Evolutionary conservation across 2,888 invertebrate genomes (phyloP).

Genomic region (Dryococelus australis): DNA sequence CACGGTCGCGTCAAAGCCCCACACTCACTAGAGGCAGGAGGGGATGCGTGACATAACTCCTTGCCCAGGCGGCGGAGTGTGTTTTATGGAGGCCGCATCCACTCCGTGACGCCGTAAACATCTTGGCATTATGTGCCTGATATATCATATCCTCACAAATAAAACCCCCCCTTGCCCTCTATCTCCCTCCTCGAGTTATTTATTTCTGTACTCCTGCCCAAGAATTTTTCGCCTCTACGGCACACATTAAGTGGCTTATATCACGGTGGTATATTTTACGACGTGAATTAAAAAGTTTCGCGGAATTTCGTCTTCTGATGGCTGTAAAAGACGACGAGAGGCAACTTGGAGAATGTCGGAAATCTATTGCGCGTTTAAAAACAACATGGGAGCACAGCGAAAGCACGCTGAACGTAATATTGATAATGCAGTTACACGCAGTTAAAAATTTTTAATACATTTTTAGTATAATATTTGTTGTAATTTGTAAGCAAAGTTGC

Average conservation of each 20-base stretch:
- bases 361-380: no score
- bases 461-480: no score
- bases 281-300: background rate
- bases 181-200: background rate
- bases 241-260: background rate
- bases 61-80: background rate
- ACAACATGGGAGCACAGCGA: no score
- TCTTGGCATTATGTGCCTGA: conserved; percentile 16
- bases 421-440: no score
- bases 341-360: no score
- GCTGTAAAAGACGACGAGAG: background rate
- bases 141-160: background rate
- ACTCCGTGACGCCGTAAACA: background rate
- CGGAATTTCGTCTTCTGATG: background rate
- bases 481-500: no score
- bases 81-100: background rate
- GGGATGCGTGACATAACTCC: background rate
- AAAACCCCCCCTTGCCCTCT: background rate
- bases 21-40: no score
- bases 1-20: no score
- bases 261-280: conserved; percentile 4
- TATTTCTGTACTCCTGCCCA: background rate
- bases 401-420: no score
- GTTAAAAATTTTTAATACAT: no score
- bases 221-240: conserved; percentile 7